Evolutionary conservation across 2,888 invertebrate species (phyloP), one percentile per base, ranked within the genome.

Genomic region (Cylindroiulus punctatus): DNA sequence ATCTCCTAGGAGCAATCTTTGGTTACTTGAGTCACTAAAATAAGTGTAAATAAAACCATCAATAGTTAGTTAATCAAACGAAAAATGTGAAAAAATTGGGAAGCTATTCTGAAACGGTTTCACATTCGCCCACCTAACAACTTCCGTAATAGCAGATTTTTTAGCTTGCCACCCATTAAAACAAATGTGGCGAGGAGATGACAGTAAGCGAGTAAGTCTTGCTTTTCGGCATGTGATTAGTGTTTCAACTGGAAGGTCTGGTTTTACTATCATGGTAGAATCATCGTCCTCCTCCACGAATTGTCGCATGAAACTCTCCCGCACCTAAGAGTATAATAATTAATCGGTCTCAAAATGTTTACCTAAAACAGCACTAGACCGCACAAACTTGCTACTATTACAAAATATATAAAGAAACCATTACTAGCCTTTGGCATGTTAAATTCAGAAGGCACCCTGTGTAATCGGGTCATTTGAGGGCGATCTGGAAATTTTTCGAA

Each of bases 401-500:
- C n/a, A 19, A 30, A 86, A 57, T 86, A 22, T 32, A 81, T 12
- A 0, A 87, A 1, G 30, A 4, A 81, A n/a, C 14, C 22, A 76
- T 87, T 32, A 88, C 87, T 86, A 88, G 89, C 90, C 87, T 92
- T 92, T 0, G 93, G 92, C 40, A 92, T 89, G 47, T 90, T 90
- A 89, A 93, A 93, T 85, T 93, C 93, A 22, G 96, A 96, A 0
- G 98, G 97, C 40, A 98, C 95, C 92, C 97, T 97, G 91, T 97
- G 96, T 76, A 99, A 92, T 88, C 95, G 95, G 0, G 98, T 98
- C 99, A 99, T 99, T 91, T 99, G 96, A 0, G 99, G 99, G 89
- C 98, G 97, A 89, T 99, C 98, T 0, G 99, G 98, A 91, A 99
- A 99, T 90, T 97, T 97, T 91, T 99, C 98, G 91, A 99, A 99